Conservation (phyloP, 2,888 invertebrate genomes). For the Glyphotaelius pellucidus region DNA sequence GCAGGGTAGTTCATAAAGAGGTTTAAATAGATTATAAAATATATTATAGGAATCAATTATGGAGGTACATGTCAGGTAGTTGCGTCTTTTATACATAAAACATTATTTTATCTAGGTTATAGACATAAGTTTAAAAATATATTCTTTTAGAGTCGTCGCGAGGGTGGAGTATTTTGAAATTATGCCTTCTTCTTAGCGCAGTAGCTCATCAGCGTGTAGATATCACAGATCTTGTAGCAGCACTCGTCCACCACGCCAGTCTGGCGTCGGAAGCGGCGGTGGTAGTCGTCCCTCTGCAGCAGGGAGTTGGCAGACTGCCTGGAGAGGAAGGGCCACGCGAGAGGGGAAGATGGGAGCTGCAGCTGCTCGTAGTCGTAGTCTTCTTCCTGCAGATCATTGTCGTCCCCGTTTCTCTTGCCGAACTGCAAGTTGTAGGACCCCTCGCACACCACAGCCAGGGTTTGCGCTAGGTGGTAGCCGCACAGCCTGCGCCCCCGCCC, state of each 20-base stretch:
- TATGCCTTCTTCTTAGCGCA: constrained; percentile 66
- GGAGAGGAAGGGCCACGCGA: constrained; percentile 39
- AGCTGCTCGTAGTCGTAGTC: neutral
- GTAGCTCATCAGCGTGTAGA: constrained; percentile 70
- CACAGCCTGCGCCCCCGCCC: constrained; percentile 40
- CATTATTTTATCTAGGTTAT: no score
- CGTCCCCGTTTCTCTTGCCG: neutral
- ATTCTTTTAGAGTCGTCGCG: no score
- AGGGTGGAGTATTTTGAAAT: neutral
- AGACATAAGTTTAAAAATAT: no score
- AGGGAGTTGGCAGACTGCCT: constrained; percentile 14
- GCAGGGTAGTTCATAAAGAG: no score
- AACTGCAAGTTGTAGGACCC: constrained; percentile 48
- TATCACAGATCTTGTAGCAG: constrained; percentile 71
- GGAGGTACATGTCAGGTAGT: no score
- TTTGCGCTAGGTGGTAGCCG: constrained; percentile 49
- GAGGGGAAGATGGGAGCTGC: neutral
- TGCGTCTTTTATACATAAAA: no score
- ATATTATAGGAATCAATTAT: no score
- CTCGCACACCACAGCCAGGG: constrained; percentile 49
- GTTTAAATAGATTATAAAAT: no score
- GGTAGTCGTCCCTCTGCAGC: constrained; percentile 26
- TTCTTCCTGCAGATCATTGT: neutral
- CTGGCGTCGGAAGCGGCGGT: constrained; percentile 18
- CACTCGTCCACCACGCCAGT: constrained; percentile 73